Evolutionary conservation across 2,888 invertebrate genomes (phyloP), one percentile per base, ranked within the genome.

Genomic region (Pterostichus niger): DNA sequence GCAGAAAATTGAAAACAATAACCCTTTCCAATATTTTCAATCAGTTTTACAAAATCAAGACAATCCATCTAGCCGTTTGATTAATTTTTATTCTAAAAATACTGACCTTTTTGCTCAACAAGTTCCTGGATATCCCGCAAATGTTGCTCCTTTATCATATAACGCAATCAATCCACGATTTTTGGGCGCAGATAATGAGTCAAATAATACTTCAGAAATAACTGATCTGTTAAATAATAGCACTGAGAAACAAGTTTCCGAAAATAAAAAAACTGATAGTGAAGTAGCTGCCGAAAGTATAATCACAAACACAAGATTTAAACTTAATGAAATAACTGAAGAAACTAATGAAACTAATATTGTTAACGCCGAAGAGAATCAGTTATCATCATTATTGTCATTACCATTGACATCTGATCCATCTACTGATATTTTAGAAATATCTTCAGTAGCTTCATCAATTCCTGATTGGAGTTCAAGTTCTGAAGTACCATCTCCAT

Each of bases 11-110:
- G 52, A 52, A 7, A 75, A 75, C n/a, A 52, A 35, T 35, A 31
- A 68, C 6, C 59, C 78, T 5, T 35, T 11, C 13, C 52, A 81
- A 35, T 33, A 54, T 11, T 81, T 84, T 11, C 33, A 71, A 82
- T 35, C 59, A 44, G 84, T 86, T 44, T 85, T 86, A 33, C 82
- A 84, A 31, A 13, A 11, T 44, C 17, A 15, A 0, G 44, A 44
- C 40, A 85, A 82, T 56, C 77, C 83, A 13, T 56, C 44, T 13
- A 49, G 61, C 2, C 84, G 84, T 31, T 46, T 85, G 54, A 80
- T 85, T n/a, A 84, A 85, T 78, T 85, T 85, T 54, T 86, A 86
- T 77, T 77, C 83, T 10, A 33, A 61, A 56, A 83, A 83, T 71
- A 31, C 44, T 17, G 73, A 78, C 49, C 40, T 84, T 6, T 59